Evolutionary conservation across 2,113 vertebrate genomes (phyloP), one percentile per base, ranked within the genome.

Genomic region (Antechinus stuartii): DNA sequence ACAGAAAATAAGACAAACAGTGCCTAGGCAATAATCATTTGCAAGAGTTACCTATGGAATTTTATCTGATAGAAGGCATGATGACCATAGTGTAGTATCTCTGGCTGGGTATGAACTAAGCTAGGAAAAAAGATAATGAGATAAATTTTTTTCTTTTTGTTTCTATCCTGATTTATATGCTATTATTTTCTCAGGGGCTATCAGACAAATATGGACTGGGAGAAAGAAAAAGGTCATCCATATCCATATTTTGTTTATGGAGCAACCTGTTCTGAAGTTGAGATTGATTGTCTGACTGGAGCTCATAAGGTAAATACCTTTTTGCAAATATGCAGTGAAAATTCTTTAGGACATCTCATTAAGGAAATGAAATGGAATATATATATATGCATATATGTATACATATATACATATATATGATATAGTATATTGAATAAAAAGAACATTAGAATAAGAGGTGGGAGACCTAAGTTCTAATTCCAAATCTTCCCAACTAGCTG

Each of bases 231-330:
- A 96, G 99, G 99, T 0, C 90, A 96, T 0, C 97, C 98, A 0
- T 99, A 97, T 16, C 93, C 98, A 0, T 99, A 99, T 96, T 99
- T 96, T 91, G 97, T 98, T 0, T 99, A 97, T 1, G 99, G 98
- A 1, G 98, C 92, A 16, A 96, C 98, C 89, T 99, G 98, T 98
- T 98, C 99, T 4, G 99, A 99, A 96, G 99, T 99, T 95, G 99
- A 99, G 97, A 98, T 99, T 35, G 99, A 99, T 98, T 99, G 98
- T 95, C 98, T 99, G 89, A 99, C 99, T 0, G 99, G 99, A 96
- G 99, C 99, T 96, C 99, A 99, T 97, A 98, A 99, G 98, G 99
- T 99, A 97, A 94, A 68, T 61, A 49, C 24, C 0, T 10, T 68
- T 25, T 68, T 35, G 35, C 12, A 57, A 57, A n/a, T 42, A n/a